Base-by-base conservation (phyloP, 2,888 invertebrate species). In the Zygogramma bicolorata region DNA sequence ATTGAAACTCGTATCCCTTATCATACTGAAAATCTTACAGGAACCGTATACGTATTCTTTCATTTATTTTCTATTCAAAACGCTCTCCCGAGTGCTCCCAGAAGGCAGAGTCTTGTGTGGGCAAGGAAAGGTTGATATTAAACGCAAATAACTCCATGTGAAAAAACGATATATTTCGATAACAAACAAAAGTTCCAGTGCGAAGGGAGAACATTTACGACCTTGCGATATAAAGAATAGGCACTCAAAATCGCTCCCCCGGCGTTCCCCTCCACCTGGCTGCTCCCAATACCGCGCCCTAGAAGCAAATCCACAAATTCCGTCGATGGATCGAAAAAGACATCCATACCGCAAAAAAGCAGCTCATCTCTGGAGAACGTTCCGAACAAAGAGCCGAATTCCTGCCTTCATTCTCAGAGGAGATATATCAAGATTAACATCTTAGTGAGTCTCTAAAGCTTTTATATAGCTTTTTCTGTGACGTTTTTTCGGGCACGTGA, bases 381-480 rank as follows among this genome's bases (percentile, higher is more conserved):
- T 53, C n/a, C 25, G 46, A 46, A 46, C 46, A 46, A 46, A 46
- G 46, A 27, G 13, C 25, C 8, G 25, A 53, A 27, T n/a, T 27
- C 53, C 53, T 53, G 53, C 53, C 53, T 22, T 53, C 27, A 15
- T 53, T 53, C 25, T 53, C 27, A 25, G 38, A 34, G 53, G 59
- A 67, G 27, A 67, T 67, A 67, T 59, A 67, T 58, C 42, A 59
- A 59, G 66, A 59, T 67, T 67, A 67, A 59, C 66, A 67, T 67
- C 66, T 67, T 42, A 13, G 58, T 59, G 27, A 40, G 59, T 67
- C 59, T 59, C 40, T 27, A 15, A 40, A 67, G 58, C 59, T 67
- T 59, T 53, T 67, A 38, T 29, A 40, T 38, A 53, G 34, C 65
- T 66, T 66, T 31, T 66, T 49, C 31, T 66, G 31, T 66, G 65